phyloP scores from a whole-genome alignment of 2,888 invertebrate genomes.

The Drepana falcataria region DNA sequence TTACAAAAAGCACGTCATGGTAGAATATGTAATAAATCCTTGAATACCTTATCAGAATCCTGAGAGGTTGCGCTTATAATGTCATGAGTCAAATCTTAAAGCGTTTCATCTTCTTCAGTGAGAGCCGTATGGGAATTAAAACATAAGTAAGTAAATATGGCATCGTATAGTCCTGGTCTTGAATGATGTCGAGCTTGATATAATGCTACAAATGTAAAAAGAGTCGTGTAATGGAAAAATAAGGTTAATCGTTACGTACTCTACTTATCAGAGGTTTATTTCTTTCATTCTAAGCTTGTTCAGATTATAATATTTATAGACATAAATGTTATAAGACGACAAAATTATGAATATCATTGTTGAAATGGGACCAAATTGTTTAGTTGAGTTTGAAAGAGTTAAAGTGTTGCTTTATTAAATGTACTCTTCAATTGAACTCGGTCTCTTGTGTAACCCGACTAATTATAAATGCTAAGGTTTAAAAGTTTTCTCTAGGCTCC shows the following conservation, averaged over 20 bases:
- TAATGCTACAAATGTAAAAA: conserved; percentile 19
- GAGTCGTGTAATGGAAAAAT: conserved; percentile 15
- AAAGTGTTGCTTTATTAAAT: not conserved
- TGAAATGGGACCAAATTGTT: conserved; percentile 49
- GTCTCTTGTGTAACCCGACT: conserved; percentile 14
- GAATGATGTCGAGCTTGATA: conserved; percentile 33
- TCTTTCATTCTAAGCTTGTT: conserved; percentile 6
- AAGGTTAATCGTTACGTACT: conserved; percentile 16
- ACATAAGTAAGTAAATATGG: conserved; percentile 1
- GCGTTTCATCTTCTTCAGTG: no score
- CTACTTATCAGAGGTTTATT: conserved; percentile 11
- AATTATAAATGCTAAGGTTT: not conserved
- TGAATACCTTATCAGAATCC: no score
- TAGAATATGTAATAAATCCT: no score
- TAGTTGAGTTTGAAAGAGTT: conserved; percentile 18
- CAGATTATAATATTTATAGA: conserved; percentile 3
- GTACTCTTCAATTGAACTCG: not conserved
- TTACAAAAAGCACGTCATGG: no score
- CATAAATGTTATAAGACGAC: conserved; percentile 6
- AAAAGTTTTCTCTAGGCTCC: not conserved
- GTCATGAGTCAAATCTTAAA: no score
- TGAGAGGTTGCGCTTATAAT: no score
- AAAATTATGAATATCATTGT: conserved; percentile 29
- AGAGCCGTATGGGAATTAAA: conserved; percentile 9
- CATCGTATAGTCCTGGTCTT: not conserved